A percentile compares a stretch with the other conserved stretches of the same genome.
These are phyloP conservation scores for Panthera leo DNA, from an alignment of 2,113 vertebrate genomes.

Conservation along the genomic window DNA sequence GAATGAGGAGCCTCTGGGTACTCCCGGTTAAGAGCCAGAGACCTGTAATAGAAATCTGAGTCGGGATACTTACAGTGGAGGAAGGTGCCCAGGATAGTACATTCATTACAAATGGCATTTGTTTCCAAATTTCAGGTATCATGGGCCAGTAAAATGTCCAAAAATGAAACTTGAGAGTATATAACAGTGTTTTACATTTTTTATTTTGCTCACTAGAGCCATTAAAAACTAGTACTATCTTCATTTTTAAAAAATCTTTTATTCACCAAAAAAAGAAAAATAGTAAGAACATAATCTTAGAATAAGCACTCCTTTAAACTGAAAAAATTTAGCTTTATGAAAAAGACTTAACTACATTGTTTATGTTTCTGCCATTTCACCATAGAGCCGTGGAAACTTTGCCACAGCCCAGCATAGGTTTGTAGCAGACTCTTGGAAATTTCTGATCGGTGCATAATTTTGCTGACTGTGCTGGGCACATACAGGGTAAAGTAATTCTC, in stretches of 20 bases:
- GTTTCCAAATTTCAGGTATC: background rate
- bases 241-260: background rate
- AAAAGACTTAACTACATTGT: background rate
- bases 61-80: background rate
- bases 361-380: background rate
- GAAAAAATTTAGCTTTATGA: slow-evolving; percentile 22
- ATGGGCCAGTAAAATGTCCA: background rate
- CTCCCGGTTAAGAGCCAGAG: background rate
- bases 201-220: background rate
- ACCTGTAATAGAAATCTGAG: background rate
- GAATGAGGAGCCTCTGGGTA: background rate
- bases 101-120: background rate
- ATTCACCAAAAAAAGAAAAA: background rate
- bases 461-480: background rate
- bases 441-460: slow-evolving; percentile 2
- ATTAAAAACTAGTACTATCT: background rate
- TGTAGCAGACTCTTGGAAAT: background rate
- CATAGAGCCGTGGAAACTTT: background rate
- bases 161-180: background rate
- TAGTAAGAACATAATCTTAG: background rate
- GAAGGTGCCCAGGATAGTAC: background rate
- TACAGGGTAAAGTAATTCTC: background rate
- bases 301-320: background rate
- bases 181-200: background rate
- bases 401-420: background rate